Conservation (phyloP, 2,797 vertebrate genomes). For the Mustela erminea region DNA sequence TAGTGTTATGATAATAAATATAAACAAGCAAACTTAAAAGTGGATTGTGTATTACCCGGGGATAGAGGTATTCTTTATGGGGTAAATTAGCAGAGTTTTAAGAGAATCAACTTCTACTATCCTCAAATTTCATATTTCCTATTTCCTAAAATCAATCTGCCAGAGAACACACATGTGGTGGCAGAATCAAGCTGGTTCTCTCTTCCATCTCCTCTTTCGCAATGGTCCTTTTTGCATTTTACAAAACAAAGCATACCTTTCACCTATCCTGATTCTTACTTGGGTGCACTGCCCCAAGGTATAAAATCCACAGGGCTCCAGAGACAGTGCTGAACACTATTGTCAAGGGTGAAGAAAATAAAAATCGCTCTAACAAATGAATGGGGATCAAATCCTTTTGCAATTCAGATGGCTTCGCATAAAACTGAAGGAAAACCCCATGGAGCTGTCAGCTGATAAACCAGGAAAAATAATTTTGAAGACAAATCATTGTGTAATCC, state of each 20-base stretch:
- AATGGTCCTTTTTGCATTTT: constrained; percentile 43
- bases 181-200: constrained; percentile 57
- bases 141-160: constrained; percentile 69
- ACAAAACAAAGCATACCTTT: constrained; percentile 63
- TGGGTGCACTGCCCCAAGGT: neutral
- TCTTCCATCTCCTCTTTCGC: constrained; percentile 51
- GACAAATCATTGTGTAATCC: constrained; percentile 53
- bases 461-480: constrained; percentile 71
- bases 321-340: constrained; percentile 64
- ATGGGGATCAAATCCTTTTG: constrained; percentile 53
- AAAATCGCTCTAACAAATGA: constrained; percentile 60
- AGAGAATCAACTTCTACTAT: constrained; percentile 51
- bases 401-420: constrained; percentile 59
- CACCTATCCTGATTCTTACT: constrained; percentile 56
- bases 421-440: constrained; percentile 63
- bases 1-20: constrained; percentile 60
- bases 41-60: neutral
- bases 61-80: neutral
- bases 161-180: constrained; percentile 39
- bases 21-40: constrained; percentile 56
- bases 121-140: constrained; percentile 64
- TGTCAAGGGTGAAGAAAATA: constrained; percentile 54
- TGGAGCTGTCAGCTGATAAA: constrained; percentile 62
- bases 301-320: constrained; percentile 64
- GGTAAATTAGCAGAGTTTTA: constrained; percentile 32